Conservation (phyloP, 2,113 vertebrate genomes). For the Myodes glareolus region DNA sequence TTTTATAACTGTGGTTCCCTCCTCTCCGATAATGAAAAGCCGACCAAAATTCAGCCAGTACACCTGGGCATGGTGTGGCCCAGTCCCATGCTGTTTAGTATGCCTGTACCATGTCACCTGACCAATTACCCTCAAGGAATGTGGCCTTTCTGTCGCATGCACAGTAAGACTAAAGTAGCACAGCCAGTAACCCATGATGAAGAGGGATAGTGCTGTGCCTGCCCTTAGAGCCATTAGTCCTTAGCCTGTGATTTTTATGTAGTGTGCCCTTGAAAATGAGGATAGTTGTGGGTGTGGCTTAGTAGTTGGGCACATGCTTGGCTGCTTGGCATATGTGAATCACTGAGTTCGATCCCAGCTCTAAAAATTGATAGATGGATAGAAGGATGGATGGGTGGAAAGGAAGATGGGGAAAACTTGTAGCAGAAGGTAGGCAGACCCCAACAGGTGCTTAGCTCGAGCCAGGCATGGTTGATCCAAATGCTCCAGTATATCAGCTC, state of each 20-base stretch:
- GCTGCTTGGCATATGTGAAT: not conserved
- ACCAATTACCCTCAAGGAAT: not conserved
- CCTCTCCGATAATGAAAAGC: not conserved
- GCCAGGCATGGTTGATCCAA: not conserved
- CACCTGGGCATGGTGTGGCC: too few species aligned
- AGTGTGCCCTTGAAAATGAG: not conserved
- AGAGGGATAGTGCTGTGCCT: not conserved
- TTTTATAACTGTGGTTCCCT: not conserved
- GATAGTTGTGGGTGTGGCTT: not conserved
- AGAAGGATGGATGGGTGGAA: not conserved
- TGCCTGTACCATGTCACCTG: not conserved
- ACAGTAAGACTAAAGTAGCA: not conserved
- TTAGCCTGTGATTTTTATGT: not conserved
- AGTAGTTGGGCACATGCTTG: not conserved
- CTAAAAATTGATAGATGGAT: not conserved
- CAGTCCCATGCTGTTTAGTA: not conserved
- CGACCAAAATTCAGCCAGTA: not conserved
- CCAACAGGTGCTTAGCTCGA: not conserved
- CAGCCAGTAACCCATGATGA: not conserved
- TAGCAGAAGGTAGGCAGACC: not conserved
- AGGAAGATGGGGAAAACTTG: not conserved
- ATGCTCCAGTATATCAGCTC: not conserved
- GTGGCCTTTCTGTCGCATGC: not conserved
- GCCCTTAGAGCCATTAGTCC: not conserved
- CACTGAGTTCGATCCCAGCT: not conserved